phyloP scores from a whole-genome alignment of 2,888 invertebrate genomes.

The Ernsta delagoae region DNA sequence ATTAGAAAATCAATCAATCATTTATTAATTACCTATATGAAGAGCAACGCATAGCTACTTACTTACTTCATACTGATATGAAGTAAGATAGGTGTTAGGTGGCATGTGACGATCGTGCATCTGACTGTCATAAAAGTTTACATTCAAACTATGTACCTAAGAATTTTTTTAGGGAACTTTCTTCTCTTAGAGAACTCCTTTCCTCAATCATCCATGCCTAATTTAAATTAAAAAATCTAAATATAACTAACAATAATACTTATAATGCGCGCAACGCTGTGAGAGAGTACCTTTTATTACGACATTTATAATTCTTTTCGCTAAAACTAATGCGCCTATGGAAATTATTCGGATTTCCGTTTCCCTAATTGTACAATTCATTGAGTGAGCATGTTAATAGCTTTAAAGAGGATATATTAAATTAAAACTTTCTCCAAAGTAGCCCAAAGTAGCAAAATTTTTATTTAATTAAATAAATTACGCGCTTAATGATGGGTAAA shows the following conservation, averaged over 20 bases:
- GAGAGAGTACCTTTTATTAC: neutral
- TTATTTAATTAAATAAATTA: neutral
- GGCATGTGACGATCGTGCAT: too few species aligned
- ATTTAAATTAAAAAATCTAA: too few species aligned
- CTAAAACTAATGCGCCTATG: neutral
- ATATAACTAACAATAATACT: neutral
- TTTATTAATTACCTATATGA: too few species aligned
- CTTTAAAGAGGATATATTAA: neutral
- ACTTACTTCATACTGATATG: too few species aligned
- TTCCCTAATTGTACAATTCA: neutral
- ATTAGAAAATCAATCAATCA: too few species aligned
- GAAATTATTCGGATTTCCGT: slow-evolving; percentile 4
- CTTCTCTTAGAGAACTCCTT: too few species aligned
- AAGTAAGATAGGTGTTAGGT: too few species aligned
- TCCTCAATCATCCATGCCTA: too few species aligned
- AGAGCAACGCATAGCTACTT: too few species aligned
- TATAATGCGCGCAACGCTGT: neutral
- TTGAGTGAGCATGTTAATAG: neutral
- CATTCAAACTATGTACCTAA: too few species aligned
- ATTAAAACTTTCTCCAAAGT: neutral
- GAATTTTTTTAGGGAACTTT: too few species aligned
- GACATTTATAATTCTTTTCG: neutral
- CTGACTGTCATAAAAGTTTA: too few species aligned
- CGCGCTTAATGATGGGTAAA: neutral
- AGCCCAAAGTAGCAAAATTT: neutral